A percentile compares a stretch with the other conserved stretches of the same genome.
These are phyloP conservation scores for Gymnodraco acuticeps DNA, from an alignment of 2,797 vertebrate genomes.

Conservation along the genomic window DNA sequence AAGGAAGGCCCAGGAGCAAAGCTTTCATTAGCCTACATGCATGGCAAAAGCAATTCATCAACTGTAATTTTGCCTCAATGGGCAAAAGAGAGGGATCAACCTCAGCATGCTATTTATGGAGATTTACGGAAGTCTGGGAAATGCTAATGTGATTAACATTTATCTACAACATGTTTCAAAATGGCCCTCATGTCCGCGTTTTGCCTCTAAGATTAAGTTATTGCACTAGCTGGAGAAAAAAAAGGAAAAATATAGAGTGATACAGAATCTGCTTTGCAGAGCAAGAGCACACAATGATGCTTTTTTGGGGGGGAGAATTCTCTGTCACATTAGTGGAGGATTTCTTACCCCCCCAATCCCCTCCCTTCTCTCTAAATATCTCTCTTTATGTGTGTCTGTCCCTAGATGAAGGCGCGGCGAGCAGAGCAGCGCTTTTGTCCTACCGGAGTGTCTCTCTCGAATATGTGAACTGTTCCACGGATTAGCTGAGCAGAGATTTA, in stretches of 20 bases:
- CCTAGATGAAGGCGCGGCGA: slow-evolving; percentile 83
- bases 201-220: slow-evolving; percentile 85
- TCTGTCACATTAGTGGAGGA: slow-evolving; percentile 84
- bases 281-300: slow-evolving; percentile 77
- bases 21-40: slow-evolving; percentile 90
- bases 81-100: slow-evolving; percentile 87
- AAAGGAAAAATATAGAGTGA: slow-evolving; percentile 67
- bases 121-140: slow-evolving; percentile 89
- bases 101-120: slow-evolving; percentile 89
- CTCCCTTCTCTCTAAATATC: slow-evolving; percentile 81
- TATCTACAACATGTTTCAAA: slow-evolving; percentile 89
- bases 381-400: slow-evolving; percentile 86
- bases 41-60: slow-evolving; percentile 89
- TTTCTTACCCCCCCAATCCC: slow-evolving; percentile 61
- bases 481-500: slow-evolving; percentile 90
- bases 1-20: slow-evolving; percentile 88
- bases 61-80: slow-evolving; percentile 88
- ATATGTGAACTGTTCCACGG: slow-evolving; percentile 88
- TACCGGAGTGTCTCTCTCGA: slow-evolving; percentile 82
- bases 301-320: slow-evolving; percentile 66
- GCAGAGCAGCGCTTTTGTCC: slow-evolving; percentile 85
- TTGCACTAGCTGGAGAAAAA: slow-evolving; percentile 68
- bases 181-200: slow-evolving; percentile 85
- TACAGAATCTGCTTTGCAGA: slow-evolving; percentile 81
- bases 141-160: slow-evolving; percentile 91